phyloP scores from a whole-genome alignment of 2,113 vertebrate genomes.

The Ramphastos sulfuratus region DNA sequence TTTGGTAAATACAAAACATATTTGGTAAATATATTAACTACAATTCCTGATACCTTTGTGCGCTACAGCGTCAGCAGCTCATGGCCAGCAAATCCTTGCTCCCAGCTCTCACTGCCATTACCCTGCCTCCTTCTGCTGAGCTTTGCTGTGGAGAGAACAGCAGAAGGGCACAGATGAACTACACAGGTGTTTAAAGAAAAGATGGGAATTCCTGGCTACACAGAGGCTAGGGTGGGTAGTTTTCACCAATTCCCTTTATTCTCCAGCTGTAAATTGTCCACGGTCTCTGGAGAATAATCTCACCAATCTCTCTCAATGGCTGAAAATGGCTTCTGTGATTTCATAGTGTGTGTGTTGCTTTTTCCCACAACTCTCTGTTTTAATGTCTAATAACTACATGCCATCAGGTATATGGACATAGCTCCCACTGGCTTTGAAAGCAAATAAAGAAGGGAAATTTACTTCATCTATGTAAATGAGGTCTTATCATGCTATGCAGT shows the following conservation, averaged over 20 bases:
- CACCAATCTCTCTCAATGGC: not conserved
- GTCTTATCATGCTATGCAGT: not conserved
- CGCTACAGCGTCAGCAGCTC: not conserved
- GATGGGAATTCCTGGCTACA: not conserved
- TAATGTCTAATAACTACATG: not conserved
- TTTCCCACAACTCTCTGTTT: not conserved
- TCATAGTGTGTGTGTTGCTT: not conserved
- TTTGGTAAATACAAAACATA: not conserved
- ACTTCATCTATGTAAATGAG: not conserved
- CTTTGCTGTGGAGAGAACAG: not conserved
- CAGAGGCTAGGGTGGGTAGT: not conserved
- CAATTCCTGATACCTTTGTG: not conserved
- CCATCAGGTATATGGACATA: not conserved
- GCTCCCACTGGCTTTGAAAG: not conserved
- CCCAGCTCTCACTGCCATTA: rapidly evolving
- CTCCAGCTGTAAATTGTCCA: not conserved
- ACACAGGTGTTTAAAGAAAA: not conserved
- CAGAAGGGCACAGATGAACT: not conserved
- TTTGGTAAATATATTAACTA: not conserved
- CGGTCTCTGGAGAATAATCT: not conserved
- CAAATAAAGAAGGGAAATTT: conserved; percentile 23
- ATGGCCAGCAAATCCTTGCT: not conserved
- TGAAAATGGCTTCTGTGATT: not conserved
- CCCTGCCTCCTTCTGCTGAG: not conserved
- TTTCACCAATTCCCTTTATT: not conserved